These are phyloP conservation scores for Spodoptera littoralis DNA, from an alignment of 2,888 invertebrate genomes.

Conservation along the genomic window DNA sequence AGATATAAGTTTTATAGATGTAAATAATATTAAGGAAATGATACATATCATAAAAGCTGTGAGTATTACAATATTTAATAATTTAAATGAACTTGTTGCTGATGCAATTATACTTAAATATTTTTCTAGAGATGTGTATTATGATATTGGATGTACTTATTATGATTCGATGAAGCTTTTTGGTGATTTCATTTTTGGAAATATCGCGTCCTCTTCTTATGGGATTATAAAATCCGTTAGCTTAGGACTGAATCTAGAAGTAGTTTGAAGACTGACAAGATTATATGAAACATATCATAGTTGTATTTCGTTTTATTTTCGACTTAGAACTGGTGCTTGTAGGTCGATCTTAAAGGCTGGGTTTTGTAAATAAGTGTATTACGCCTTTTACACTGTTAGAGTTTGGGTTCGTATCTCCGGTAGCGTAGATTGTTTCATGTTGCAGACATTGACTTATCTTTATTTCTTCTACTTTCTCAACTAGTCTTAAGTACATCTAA, in stretches of 20 bases:
- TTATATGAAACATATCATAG: slow-evolving; percentile 86
- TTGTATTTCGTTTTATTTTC: slow-evolving; percentile 85
- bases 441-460: slow-evolving; percentile 53
- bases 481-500: too few species aligned
- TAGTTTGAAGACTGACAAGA: slow-evolving; percentile 88
- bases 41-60: slow-evolving; percentile 88
- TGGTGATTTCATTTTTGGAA: slow-evolving; percentile 82
- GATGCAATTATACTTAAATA: slow-evolving; percentile 87
- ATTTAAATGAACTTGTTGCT: slow-evolving; percentile 86
- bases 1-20: slow-evolving; percentile 77
- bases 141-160: slow-evolving; percentile 82
- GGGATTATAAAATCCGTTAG: slow-evolving; percentile 86
- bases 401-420: slow-evolving; percentile 64
- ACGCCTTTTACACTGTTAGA: slow-evolving; percentile 85
- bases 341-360: slow-evolving; percentile 88
- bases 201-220: slow-evolving; percentile 88
- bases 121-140: slow-evolving; percentile 89
- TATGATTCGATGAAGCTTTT: slow-evolving; percentile 83
- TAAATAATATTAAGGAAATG: slow-evolving; percentile 81
- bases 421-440: slow-evolving; percentile 61
- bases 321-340: slow-evolving; percentile 89
- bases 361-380: slow-evolving; percentile 87
- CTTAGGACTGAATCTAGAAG: slow-evolving; percentile 87
- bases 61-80: slow-evolving; percentile 88
- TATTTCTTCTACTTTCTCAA: too few species aligned